Percentiles rank a stretch among this genome's conserved stretches.
Conservation (phyloP, 2,113 vertebrate species). For the Phoxinus phoxinus region DNA sequence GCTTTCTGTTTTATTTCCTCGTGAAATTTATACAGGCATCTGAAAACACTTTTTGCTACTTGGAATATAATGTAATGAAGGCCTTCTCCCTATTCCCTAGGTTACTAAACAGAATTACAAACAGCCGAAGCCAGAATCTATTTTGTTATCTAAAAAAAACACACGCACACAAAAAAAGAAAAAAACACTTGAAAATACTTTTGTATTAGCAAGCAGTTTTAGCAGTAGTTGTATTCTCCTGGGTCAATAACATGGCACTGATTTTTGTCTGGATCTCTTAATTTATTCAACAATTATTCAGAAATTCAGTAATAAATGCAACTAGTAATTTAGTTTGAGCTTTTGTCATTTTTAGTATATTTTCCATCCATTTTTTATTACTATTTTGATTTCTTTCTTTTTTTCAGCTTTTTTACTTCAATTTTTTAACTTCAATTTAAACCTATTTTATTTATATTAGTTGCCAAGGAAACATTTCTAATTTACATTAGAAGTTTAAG, state of each 20-base stretch:
- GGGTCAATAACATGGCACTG: neutral
- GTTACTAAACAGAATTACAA: slow-evolving; percentile 41
- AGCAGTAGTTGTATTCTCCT: neutral
- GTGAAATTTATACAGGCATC: slow-evolving; percentile 44
- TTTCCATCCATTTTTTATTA: neutral
- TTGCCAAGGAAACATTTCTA: no score
- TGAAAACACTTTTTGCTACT: slow-evolving; percentile 39
- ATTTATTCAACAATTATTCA: no score
- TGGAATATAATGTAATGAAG: slow-evolving; percentile 51
- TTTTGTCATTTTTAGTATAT: neutral
- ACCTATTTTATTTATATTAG: no score
- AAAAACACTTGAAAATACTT: neutral
- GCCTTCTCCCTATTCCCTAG: slow-evolving; percentile 28
- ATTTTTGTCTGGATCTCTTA: no score
- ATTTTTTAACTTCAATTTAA: no score
- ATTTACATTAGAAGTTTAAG: no score
- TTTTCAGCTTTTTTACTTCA: no score
- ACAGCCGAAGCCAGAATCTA: slow-evolving; percentile 31
- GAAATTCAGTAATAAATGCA: no score
- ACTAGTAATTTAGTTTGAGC: neutral
- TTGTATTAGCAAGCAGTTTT: neutral
- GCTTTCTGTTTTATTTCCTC: slow-evolving; percentile 24
- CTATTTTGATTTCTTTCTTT: no score
- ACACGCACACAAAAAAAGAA: neutral
- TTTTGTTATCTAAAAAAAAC: neutral